Base-by-base conservation (phyloP, 1,140 invertebrate genomes). In the Littorina saxatilis region DNA sequence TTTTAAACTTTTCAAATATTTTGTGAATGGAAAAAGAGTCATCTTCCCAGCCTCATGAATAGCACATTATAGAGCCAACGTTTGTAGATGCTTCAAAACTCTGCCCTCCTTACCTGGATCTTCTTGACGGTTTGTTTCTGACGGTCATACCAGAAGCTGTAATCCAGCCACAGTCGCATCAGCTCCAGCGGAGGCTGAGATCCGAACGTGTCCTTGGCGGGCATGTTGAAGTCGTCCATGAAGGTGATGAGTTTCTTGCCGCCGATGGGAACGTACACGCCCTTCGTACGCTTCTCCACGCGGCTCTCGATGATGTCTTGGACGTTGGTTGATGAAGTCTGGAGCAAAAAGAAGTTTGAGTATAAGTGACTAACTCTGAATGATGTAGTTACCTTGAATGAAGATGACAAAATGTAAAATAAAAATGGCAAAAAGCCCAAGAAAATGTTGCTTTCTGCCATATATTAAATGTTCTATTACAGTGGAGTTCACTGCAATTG, bases 201-300 rank as follows among this genome's bases (percentile, higher is more conserved):
- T 0, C 96, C 96, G 90, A 96, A 97, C 11, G 93, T 94, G 85
- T 97, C 96, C 85, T 96, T 96, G n/a, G 95, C 95, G 0, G 96
- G 96, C 96, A 97, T 97, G 91, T 97, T 97, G 85, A 97, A 95
- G 90, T 98, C 96, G 91, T 98, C 96, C 94, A 97, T 95, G 89
- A 97, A 97, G 1, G 95, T 94, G 68, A 97, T 94, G 93, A 97
- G 94, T 84, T 93, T 95, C 93, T 97, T 97, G 58, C 93, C 95
- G 84, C 94, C 95, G 32, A 94, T 91, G 0, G 96, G 96, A 0
- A 96, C 94, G 91, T 95, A 97, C 73, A 96, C 94, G 4, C 95
- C 95, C 91, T 97, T 97, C 0, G 96, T 96, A 63, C 96, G 93
- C 92, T 97, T 97, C 91, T 97, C 96, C 0, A 97, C 92, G 75